Evolutionary conservation across 2,888 invertebrate species (phyloP).

Genomic region (Malthinus seriepunctatus): DNA sequence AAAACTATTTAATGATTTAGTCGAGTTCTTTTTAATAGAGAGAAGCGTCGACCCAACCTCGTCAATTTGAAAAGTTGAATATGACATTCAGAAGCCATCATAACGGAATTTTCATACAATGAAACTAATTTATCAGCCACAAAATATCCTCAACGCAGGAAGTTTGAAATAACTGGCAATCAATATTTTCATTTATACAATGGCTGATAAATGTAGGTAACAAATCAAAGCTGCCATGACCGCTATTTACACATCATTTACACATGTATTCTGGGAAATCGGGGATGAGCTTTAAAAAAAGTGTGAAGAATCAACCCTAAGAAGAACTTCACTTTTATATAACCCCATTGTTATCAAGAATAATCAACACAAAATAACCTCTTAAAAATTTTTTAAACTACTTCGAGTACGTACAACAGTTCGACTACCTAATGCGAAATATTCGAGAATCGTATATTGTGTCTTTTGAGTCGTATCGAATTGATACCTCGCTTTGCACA

Average conservation of each 20-base stretch:
- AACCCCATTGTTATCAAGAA: constrained; percentile 32
- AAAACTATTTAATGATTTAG: no score
- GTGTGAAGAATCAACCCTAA: constrained; percentile 47
- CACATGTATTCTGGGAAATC: constrained; percentile 37
- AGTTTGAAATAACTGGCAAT: constrained; percentile 34
- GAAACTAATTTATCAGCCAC: constrained; percentile 30
- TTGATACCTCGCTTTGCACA: no score
- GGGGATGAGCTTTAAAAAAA: constrained; percentile 32
- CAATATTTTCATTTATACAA: constrained; percentile 37
- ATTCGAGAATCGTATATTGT: no score
- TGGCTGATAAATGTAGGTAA: constrained; percentile 38
- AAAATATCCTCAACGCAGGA: constrained; percentile 28
- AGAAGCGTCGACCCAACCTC: not conserved
- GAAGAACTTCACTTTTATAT: constrained; percentile 31
- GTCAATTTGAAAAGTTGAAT: constrained; percentile 7
- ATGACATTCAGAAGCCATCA: constrained; percentile 22
- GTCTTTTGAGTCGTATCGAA: no score
- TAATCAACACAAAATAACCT: constrained; percentile 42
- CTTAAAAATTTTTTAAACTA: constrained; percentile 34
- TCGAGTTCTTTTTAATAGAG: no score
- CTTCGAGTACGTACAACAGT: constrained; percentile 15
- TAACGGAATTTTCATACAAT: constrained; percentile 25
- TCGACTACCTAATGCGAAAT: constrained; percentile 9
- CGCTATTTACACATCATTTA: constrained; percentile 43
- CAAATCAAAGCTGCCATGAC: constrained; percentile 40